These are phyloP conservation scores for Mormyrus lacerda DNA, from an alignment of 2,113 vertebrate genomes.

Conservation along the genomic window DNA sequence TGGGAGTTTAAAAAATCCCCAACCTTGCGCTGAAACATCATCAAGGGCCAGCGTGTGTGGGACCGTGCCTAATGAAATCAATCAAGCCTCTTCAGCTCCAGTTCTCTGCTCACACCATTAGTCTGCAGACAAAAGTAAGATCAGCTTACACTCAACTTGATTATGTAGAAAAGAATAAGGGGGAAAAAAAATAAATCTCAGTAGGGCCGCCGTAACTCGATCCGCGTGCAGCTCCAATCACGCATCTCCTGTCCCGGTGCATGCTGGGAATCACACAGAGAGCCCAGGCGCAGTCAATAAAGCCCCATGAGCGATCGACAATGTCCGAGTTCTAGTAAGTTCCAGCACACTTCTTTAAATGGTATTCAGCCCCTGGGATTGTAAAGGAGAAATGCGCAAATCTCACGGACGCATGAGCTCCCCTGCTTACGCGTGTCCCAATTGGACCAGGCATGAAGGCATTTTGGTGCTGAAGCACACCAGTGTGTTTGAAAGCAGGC, in stretches of 20 bases:
- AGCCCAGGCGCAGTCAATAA: not conserved
- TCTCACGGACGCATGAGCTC: not conserved
- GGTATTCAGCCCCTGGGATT: not conserved
- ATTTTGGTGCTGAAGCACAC: not conserved
- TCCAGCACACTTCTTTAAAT: not conserved
- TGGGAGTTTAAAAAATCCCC: not conserved
- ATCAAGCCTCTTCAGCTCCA: not conserved
- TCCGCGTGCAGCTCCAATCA: not conserved
- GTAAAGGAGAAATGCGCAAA: not conserved
- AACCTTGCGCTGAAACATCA: not conserved
- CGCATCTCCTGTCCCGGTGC: not conserved
- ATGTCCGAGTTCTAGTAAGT: not conserved
- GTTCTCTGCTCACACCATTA: constrained; percentile 1
- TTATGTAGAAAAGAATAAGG: not conserved
- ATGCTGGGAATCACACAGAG: not conserved
- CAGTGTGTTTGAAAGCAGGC: not conserved
- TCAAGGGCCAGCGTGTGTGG: not conserved
- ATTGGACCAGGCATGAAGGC: not conserved
- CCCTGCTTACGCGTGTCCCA: not conserved
- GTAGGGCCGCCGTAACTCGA: not conserved
- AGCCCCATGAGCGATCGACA: not conserved
- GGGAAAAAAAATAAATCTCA: not conserved
- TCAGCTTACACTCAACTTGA: not conserved
- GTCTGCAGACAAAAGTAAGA: not conserved
- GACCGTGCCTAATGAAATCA: not conserved